Conservation (phyloP, 2,888 invertebrate genomes). For the Sesia bembeciformis region DNA sequence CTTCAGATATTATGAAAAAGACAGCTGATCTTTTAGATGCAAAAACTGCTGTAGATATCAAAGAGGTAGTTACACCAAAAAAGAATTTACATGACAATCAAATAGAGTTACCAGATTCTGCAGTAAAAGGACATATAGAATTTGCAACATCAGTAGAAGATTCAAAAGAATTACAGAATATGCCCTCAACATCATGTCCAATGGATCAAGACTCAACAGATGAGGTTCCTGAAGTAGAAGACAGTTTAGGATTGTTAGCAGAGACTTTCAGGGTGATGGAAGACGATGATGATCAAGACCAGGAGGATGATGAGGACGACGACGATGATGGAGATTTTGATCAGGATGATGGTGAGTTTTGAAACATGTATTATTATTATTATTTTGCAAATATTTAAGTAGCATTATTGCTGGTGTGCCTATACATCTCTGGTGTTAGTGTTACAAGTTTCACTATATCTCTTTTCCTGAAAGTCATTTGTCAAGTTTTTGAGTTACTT, state of each 20-base stretch:
- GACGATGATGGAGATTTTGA: slow-evolving; percentile 27
- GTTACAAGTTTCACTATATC: no score
- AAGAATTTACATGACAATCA: no score
- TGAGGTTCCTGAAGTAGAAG: slow-evolving; percentile 33
- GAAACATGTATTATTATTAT: not conserved
- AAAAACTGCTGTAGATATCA: not conserved
- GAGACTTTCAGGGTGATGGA: slow-evolving; percentile 46
- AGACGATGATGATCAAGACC: slow-evolving; percentile 44
- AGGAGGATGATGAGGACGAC: slow-evolving; percentile 38
- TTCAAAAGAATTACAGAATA: slow-evolving; percentile 2
- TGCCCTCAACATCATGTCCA: slow-evolving; percentile 12
- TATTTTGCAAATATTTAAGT: no score
- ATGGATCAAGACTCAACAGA: slow-evolving; percentile 8
- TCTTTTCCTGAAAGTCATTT: no score
- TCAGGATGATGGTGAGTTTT: slow-evolving; percentile 33
- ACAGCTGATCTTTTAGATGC: not conserved
- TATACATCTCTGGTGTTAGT: no score
- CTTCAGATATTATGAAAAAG: no score
- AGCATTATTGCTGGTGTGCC: not conserved
- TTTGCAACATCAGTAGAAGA: not conserved
- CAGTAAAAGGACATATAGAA: no score
- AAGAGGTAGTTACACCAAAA: no score
- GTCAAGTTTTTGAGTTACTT: no score
- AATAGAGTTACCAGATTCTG: no score
- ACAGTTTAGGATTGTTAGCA: slow-evolving; percentile 53